Base-by-base conservation (phyloP, 2,888 invertebrate species). In the Cinara cedri region DNA sequence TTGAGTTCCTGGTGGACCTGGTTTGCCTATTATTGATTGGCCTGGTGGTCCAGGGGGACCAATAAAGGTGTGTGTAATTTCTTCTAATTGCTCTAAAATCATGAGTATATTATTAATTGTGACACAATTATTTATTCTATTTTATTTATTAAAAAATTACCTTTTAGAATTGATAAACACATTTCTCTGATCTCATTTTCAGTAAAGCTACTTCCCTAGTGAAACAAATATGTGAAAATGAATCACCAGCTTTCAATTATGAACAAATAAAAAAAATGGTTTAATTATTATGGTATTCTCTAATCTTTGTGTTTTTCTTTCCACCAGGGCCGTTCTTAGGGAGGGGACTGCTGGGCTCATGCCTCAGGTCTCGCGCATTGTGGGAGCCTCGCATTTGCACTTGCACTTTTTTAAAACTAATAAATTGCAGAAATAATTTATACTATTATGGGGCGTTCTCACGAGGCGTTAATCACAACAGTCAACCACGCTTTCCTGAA, bases 181-280 rank as follows among this genome's bases (percentile, higher is more conserved):
- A 96, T 92, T 83, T 93, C 93, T 83, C 92, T 88, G 21, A 96
- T 89, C 86, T 94, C 93, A 8, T 88, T 87, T 85, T 93, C 93
- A 0, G 90, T 88, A 82, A 91, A 88, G 83, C 90, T 90, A 82
- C 89, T 87, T 13, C 88, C 88, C 92, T 92, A 85, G 78, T 88
- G 87, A 82, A 82, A 68, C 82, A 76, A 81, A 49, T 78, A 62
- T 49, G 13, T 68, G 9, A 70, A 24, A 4, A 21, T 65, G 1
- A 44, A 19, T 49, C 44, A 65, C 6, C 6, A 34, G 34, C 34
- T 3, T 34, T 6, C 6, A 34, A 34, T 6, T 6, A 4, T 34
- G 6, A 3, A 3, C 34, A 34, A 34, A 34, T 6, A 34, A 34
- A 6, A 34, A 34, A 6, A 34, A 6, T 34, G 3, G 3, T 34